Evolutionary conservation across 2,888 invertebrate species (phyloP).

Genomic region (Himalopsyche kuldschensis): DNA sequence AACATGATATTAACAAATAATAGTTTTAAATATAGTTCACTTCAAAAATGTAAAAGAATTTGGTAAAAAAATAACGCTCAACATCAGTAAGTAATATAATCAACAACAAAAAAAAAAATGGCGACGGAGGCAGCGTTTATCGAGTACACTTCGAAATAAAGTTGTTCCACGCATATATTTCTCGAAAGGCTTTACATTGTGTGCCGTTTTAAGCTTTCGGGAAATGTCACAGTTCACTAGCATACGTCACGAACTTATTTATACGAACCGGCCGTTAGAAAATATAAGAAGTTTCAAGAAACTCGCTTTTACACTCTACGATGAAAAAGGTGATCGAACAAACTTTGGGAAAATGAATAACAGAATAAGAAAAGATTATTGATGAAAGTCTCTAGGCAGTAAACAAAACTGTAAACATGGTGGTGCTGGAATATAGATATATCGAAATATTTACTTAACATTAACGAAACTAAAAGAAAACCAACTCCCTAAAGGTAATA

Average conservation of each 20-base stretch:
- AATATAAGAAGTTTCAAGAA: background rate
- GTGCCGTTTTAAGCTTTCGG: background rate
- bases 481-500: too few species aligned
- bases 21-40: too few species aligned
- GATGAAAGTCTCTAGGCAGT: background rate
- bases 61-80: too few species aligned
- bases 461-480: too few species aligned
- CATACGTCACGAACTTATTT: background rate
- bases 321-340: background rate
- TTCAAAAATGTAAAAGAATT: too few species aligned
- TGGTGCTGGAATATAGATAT: too few species aligned
- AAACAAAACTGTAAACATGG: background rate
- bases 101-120: too few species aligned
- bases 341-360: background rate
- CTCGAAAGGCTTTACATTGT: background rate
- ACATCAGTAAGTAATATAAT: too few species aligned
- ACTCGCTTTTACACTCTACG: background rate
- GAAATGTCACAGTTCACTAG: background rate
- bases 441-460: too few species aligned
- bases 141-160: background rate
- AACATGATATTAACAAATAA: too few species aligned
- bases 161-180: background rate
- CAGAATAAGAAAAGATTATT: background rate
- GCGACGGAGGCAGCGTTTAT: too few species aligned
- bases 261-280: background rate